A percentile compares a stretch with the other conserved stretches of the same genome.
These are phyloP conservation scores for Metacarcinus magister DNA, from an alignment of 2,888 invertebrate species.

Conservation along the genomic window DNA sequence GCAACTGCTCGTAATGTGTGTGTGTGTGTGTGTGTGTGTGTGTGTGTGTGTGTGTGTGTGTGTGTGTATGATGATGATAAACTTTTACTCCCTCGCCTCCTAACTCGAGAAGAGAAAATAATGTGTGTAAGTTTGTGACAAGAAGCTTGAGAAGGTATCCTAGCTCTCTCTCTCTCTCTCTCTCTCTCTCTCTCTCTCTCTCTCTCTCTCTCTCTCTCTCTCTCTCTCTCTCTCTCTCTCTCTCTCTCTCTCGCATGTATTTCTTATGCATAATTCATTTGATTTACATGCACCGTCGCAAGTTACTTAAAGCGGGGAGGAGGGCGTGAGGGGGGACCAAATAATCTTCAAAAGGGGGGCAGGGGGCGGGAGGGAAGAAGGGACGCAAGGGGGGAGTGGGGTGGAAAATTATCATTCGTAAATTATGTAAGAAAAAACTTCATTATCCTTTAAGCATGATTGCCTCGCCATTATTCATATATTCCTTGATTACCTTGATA, in stretches of 20 bases:
- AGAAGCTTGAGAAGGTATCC: not conserved
- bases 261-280: not conserved
- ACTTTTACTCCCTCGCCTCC: not conserved
- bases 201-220: too few relatives aligned
- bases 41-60: slow-evolving; percentile 57
- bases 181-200: too few relatives aligned
- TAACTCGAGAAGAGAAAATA: not conserved
- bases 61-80: slow-evolving; percentile 31
- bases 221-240: not conserved
- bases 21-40: slow-evolving; percentile 59
- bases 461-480: not conserved
- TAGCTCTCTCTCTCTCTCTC: too few relatives aligned
- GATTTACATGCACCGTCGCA: not conserved
- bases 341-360: not conserved
- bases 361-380: not conserved
- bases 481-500: not conserved
- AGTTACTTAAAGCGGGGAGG: not conserved
- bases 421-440: not conserved
- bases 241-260: not conserved
- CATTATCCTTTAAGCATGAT: not conserved
- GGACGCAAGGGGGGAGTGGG: not conserved
- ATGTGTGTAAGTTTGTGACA: not conserved
- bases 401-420: not conserved
- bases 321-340: not conserved
- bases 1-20: not conserved